Conservation (phyloP, 2,888 invertebrate genomes). For the Perithous albicinctus region DNA sequence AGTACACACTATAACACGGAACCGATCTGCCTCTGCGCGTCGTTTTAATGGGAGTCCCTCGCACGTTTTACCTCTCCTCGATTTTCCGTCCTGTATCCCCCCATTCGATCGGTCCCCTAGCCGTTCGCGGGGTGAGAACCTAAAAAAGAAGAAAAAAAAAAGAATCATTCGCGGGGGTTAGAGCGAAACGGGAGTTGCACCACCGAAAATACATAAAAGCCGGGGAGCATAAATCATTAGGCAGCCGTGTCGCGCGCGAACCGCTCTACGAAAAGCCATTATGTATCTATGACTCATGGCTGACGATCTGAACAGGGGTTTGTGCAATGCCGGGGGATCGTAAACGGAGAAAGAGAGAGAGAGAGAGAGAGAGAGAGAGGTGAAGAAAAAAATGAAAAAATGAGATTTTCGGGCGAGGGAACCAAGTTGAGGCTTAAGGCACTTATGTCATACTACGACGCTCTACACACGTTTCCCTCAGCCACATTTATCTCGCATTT, state of each 20-base stretch:
- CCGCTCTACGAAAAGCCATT: conserved; percentile 79
- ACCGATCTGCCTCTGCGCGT: conserved; percentile 57
- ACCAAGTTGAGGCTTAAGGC: conserved; percentile 2
- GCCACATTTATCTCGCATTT: neutral
- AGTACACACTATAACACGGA: conserved; percentile 28
- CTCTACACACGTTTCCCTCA: neutral
- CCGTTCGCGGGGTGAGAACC: conserved; percentile 78
- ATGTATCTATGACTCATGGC: conserved; percentile 79
- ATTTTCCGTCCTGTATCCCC: conserved; percentile 61
- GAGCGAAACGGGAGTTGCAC: conserved; percentile 73
- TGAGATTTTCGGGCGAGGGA: conserved; percentile 41
- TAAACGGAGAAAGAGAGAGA: conserved; percentile 25
- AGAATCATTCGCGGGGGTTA: conserved; percentile 70
- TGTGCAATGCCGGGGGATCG: conserved; percentile 62
- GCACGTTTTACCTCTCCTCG: conserved; percentile 72
- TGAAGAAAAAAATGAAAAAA: conserved; percentile 54
- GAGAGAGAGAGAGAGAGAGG: conserved; percentile 10
- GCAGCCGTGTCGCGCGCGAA: conserved; percentile 68
- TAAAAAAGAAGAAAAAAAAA: conserved; percentile 73
- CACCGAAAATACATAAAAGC: conserved; percentile 81
- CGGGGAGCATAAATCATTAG: conserved; percentile 81
- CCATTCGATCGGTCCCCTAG: conserved; percentile 61
- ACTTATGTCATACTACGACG: conserved; percentile 14
- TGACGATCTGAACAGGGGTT: conserved; percentile 55
- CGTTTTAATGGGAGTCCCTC: conserved; percentile 59